Evolutionary conservation across 2,888 invertebrate genomes (phyloP).

Genomic region (Lasiommata megera): DNA sequence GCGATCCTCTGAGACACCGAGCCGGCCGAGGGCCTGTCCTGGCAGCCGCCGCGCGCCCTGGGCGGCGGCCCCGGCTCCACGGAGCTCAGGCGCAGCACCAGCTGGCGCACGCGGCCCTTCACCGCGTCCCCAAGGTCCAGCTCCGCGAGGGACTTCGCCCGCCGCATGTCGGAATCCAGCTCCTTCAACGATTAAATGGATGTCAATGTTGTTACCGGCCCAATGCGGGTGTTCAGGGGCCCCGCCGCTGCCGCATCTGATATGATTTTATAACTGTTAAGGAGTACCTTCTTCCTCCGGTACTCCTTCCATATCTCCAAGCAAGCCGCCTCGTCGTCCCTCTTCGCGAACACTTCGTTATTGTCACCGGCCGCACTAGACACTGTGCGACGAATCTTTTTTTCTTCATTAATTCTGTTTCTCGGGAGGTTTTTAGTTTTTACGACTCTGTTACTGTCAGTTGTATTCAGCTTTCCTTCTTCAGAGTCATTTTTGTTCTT

Average conservation of each 20-base stretch:
- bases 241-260: too few relatives aligned
- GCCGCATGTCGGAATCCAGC: conserved; percentile 33
- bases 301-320: conserved; percentile 15
- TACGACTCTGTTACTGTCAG: neutral
- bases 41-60: conserved; percentile 41
- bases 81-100: conserved; percentile 57
- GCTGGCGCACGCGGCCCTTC: conserved; percentile 52
- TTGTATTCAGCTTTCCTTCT: neutral
- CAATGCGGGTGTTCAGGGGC: too few relatives aligned
- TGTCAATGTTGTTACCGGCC: too few relatives aligned
- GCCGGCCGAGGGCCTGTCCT: conserved; percentile 54
- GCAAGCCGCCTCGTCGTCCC: neutral
- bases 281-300: conserved; percentile 16
- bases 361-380: neutral
- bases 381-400: neutral
- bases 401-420: neutral
- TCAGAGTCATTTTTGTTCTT: neutral
- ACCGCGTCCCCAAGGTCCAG: conserved; percentile 53
- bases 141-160: conserved; percentile 53
- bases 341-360: neutral
- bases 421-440: neutral
- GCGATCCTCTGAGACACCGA: conserved; percentile 65
- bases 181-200: neutral
- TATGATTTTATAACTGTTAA: too few relatives aligned
- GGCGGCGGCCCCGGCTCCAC: conserved; percentile 43